Evolutionary conservation across 1,140 invertebrate species (phyloP), one percentile per base, ranked within the genome.

Genomic region (Chelonus insularis): DNA sequence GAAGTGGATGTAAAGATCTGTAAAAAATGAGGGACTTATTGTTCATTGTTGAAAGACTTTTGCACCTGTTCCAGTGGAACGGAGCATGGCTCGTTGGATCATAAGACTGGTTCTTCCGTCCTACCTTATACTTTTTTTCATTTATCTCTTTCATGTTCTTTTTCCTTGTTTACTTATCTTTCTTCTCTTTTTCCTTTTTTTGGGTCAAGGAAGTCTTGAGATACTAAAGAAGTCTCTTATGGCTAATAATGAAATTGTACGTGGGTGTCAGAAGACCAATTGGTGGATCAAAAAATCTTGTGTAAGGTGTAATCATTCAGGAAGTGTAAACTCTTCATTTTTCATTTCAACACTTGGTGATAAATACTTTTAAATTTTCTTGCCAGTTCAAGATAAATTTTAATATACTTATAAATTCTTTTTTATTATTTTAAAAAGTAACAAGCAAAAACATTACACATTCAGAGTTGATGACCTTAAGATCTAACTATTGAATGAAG

Each of bases 21-120:
- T 4, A 52, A 37, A 25, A 18, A 36, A 7, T 32, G 4, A 11
- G 7, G 6, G 20, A 32, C 16, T 21, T 52, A 52, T 52, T 52
- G 25, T 52, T 29, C 29, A 52, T 52, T 52, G 50, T 52, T 52
- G 32, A 36, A 23, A 52, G 25, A 9, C 21, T 11, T 20, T 6
- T 16, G 14, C 47, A 50, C 47, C 32, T 52, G 50, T 37, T 52
- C 29, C 32, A 36, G 50, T 18, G 32, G 50, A 52, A 52, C 50
- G 29, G 50, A 52, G 18, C 50, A 52, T 14, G 12, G 29, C 29
- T 52, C 29, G 50, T 34, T 52, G 50, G 50, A 36, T 52, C 32
- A 52, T 52, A 52, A 25, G 25, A 34, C 14, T 32, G 48, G 29
- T 12, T 52, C 18, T 32, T 34, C 29, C 50, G n/a, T 34, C 7